These are phyloP conservation scores for Drosophila sechellia DNA, from an alignment of 1,140 invertebrate species.

Conservation along the genomic window DNA sequence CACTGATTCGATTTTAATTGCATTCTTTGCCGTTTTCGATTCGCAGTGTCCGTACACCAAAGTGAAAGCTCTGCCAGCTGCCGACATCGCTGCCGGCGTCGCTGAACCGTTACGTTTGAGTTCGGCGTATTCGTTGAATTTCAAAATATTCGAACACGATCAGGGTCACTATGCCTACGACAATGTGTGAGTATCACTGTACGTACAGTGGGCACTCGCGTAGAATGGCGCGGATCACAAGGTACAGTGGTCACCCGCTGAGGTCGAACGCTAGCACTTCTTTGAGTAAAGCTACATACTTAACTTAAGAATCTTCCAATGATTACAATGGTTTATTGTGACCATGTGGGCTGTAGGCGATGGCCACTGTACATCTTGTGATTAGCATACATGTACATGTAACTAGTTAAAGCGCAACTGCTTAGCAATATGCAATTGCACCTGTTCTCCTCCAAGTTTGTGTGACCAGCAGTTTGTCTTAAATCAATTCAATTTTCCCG, in stretches of 20 bases:
- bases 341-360: neutral
- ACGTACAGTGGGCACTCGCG: constrained; percentile 2
- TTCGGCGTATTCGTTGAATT: constrained; percentile 74
- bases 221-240: neutral
- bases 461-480: neutral
- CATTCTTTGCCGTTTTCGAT: constrained; percentile 13
- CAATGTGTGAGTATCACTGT: constrained; percentile 85
- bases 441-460: constrained; percentile 18
- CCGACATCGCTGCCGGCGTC: constrained; percentile 5
- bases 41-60: constrained; percentile 85
- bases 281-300: no score
- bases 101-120: constrained; percentile 78
- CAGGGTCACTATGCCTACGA: constrained; percentile 84
- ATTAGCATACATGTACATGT: neutral
- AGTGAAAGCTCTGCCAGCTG: constrained; percentile 72
- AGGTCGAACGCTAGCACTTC: no score
- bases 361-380: neutral
- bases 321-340: no score
- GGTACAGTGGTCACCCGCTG: neutral
- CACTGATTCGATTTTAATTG: constrained; percentile 35
- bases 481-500: constrained; percentile 44
- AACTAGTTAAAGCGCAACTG: constrained; percentile 41
- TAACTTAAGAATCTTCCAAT: no score
- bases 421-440: constrained; percentile 21
- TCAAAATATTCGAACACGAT: constrained; percentile 82